Base-by-base conservation (phyloP, 2,888 invertebrate species). In the Cryptosula pallasiana region DNA sequence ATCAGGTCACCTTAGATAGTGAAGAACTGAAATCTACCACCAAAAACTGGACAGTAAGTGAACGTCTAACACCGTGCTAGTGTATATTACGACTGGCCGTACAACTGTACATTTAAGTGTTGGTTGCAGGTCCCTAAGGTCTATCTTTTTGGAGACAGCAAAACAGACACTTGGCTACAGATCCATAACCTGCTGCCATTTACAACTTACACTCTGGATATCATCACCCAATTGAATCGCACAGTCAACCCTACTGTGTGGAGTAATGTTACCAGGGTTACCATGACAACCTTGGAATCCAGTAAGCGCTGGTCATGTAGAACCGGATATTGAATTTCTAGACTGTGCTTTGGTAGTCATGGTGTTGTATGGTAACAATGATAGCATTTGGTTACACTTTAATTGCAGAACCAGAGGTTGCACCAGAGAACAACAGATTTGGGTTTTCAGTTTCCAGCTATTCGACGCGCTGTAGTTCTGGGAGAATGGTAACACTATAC, bases 361-460 rank as follows among this genome's bases (percentile, higher is more conserved):
- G n/a, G n/a, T n/a, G n/a, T n/a, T n/a, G n/a, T n/a, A n/a, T n/a
- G n/a, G n/a, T n/a, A n/a, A n/a, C n/a, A n/a, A n/a, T n/a, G n/a
- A n/a, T n/a, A n/a, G n/a, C n/a, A n/a, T n/a, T n/a, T n/a, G n/a
- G n/a, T n/a, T n/a, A n/a, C n/a, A n/a, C n/a, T n/a, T n/a, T n/a
- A n/a, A 45, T 57, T 57, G 13, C 32, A 63, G 63, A 25, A 25
- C 32, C 63, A 29, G 63, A 63, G n/a, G 63, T 63, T 3, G 63
- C 25, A 13, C 63, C 63, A 29, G 34, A 63, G 5, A 20, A 32
- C 9, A 63, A 32, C 34, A 3, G 5, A 9, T 63, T 29, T 63
- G 63, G 63, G 2, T 63, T 63, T 32, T 3, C 63, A 13, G 32
- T 63, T 34, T 2, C 9, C 13, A 13, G 13, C 16, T 29, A n/a